phyloP scores from a whole-genome alignment of 2,113 vertebrate genomes.

The Scytalopus superciliaris region DNA sequence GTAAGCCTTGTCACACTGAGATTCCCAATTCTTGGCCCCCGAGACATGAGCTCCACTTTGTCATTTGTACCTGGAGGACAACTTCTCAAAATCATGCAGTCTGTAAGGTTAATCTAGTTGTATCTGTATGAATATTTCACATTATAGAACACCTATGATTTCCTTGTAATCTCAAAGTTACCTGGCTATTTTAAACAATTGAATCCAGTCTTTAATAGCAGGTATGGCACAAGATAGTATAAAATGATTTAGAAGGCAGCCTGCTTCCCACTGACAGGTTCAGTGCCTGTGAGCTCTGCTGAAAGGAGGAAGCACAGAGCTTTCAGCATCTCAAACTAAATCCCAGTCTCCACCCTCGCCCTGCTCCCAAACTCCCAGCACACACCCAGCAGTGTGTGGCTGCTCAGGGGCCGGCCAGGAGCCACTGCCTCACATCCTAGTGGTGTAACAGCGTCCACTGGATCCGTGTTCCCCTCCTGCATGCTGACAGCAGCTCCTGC shows the following conservation, averaged over 20 bases:
- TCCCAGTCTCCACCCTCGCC: rapidly evolving
- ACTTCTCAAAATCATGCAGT: not conserved
- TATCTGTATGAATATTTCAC: not conserved
- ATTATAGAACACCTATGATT: not conserved
- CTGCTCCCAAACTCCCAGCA: not conserved
- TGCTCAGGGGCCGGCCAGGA: rapidly evolving
- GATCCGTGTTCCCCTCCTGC: not conserved
- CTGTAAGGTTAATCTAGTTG: not conserved
- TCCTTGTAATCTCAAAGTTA: not conserved
- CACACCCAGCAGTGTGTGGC: rapidly evolving
- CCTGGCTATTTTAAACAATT: not conserved
- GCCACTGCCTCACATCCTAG: rapidly evolving
- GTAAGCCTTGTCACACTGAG: not conserved
- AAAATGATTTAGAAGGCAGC: not conserved
- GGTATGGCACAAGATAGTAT: not conserved
- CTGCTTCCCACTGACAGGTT: not conserved
- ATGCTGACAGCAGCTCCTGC: not conserved
- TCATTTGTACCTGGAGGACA: not conserved
- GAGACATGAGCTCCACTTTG: not conserved
- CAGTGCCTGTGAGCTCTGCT: not conserved
- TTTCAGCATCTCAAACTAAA: not conserved
- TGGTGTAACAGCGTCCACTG: not conserved
- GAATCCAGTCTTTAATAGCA: not conserved
- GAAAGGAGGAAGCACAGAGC: not conserved
- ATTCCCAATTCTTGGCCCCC: not conserved